Base-by-base conservation (phyloP, 64 coral and sea anemone genomes). In the Montipora efflorescens region DNA sequence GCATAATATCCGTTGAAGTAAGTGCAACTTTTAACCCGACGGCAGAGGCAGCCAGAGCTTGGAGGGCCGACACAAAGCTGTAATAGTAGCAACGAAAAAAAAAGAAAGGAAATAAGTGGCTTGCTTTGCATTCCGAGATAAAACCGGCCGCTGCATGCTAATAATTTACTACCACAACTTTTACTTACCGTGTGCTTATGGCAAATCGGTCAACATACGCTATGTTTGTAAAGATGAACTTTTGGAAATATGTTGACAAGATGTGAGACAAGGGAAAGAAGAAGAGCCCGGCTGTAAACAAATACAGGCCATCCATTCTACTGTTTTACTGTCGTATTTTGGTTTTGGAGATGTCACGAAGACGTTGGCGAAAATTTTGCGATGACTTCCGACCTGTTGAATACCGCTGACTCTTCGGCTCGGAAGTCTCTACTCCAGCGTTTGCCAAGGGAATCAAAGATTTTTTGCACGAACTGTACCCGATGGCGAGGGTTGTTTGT, bases 21-120 rank as follows among this genome's bases (percentile, higher is more conserved):
- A 99, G 43, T 74, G 93, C 93, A 87, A 88, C 95, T 70, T 82
- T 87, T 15, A 99, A 69, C 74, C 98, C 98, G 79, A 99, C 90
- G 77, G 79, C 61, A 47, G 98, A 87, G 20, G 98, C 98, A 84
- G 81, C 93, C 46, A 96, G 25, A 47, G 98, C 98, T 95, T 99
- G 98, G 87, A 99, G 28, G 51, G 89, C 76, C 48, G 98, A 99
- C 13, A 99, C 95, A 92, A 96, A 69, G 52, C 98, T 99, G 82
- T 57, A 59, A 45, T 45, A 93, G 57, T 44, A 64, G 14, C 13
- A 61, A 45, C n/a, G 85, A 19, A 15, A 83, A 79, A 88, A 21
- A 57, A 2, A 13, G 16, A 64, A 76, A 83, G 48, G 3, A 64
- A 47, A 36, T 36, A 76, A 23, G 58, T 14, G 14, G 48, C 46